phyloP scores from a whole-genome alignment of 1,140 invertebrate species.

The Drosophila sechellia region DNA sequence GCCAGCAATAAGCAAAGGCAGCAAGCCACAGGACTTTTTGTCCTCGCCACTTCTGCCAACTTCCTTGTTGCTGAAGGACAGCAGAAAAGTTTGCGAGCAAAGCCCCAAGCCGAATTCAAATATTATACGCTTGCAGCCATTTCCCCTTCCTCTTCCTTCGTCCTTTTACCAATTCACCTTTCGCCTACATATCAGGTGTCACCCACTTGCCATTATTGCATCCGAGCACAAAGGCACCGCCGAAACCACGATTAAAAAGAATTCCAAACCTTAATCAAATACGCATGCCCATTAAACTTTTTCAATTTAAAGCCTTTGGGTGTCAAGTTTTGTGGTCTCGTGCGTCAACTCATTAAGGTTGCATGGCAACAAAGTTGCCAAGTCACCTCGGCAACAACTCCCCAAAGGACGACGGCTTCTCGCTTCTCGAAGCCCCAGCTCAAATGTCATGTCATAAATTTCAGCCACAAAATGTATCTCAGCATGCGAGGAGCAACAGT shows the following conservation, averaged over 20 bases:
- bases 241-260: slow-evolving; percentile 1
- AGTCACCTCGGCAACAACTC: slow-evolving; percentile 30
- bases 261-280: slow-evolving; percentile 61
- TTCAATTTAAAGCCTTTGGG: slow-evolving; percentile 75
- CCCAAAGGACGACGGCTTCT: slow-evolving; percentile 1
- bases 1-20: slow-evolving; percentile 49
- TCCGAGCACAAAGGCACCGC: slow-evolving; percentile 24
- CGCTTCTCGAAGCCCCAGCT: slow-evolving; percentile 15
- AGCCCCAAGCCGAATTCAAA: slow-evolving; percentile 26
- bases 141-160: not conserved
- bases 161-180: not conserved
- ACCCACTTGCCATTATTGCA: slow-evolving; percentile 47
- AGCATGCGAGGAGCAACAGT: slow-evolving; percentile 22
- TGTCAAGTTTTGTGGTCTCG: slow-evolving; percentile 71
- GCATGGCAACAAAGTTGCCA: slow-evolving; percentile 73
- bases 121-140: slow-evolving; percentile 19
- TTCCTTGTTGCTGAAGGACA: slow-evolving; percentile 18
- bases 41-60: slow-evolving; percentile 22
- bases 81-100: slow-evolving; percentile 19
- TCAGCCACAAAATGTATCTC: slow-evolving; percentile 46
- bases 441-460: slow-evolving; percentile 69
- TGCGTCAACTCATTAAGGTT: slow-evolving; percentile 78
- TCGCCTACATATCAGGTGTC: slow-evolving; percentile 27
- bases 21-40: slow-evolving; percentile 31
- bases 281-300: slow-evolving; percentile 79